A percentile compares a stretch with the other conserved stretches of the same genome.
Conservation (phyloP, 1,140 invertebrate genomes). For the Diorhabda sublineata region DNA sequence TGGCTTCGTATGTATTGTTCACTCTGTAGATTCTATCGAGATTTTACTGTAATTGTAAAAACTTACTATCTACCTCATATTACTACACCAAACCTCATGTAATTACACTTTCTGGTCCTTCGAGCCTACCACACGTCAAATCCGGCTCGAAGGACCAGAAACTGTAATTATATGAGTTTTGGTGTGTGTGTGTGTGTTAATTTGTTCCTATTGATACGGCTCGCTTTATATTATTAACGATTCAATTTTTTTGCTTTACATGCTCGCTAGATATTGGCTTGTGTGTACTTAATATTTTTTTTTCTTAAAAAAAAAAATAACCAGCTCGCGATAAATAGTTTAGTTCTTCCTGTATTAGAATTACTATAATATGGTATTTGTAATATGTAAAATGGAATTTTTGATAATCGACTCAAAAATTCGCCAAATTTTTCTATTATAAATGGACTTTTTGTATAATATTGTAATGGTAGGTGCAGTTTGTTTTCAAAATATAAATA, state of each 20-base stretch:
- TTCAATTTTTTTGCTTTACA: not conserved
- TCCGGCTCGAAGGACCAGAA: too few species aligned
- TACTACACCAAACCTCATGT: too few species aligned
- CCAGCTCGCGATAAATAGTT: not conserved
- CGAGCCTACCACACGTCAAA: too few species aligned
- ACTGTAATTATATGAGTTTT: too few species aligned
- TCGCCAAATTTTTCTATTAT: conserved; percentile 26
- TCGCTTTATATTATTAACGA: too few species aligned
- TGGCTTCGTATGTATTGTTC: too few species aligned
- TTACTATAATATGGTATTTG: conserved; percentile 24
- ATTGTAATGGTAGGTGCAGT: conserved; percentile 35
- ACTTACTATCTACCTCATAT: too few species aligned
- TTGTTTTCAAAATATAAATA: conserved; percentile 9
- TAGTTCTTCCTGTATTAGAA: not conserved
- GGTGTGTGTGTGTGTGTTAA: too few species aligned
- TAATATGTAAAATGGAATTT: conserved; percentile 17
- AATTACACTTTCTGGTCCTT: too few species aligned
- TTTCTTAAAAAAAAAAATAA: not conserved
- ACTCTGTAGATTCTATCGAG: too few species aligned
- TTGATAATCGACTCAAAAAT: not conserved
- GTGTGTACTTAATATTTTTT: not conserved
- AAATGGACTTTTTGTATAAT: conserved; percentile 25
- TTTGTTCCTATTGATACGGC: too few species aligned
- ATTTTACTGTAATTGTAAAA: too few species aligned
- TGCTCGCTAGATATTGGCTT: not conserved